These are phyloP conservation scores for Plagodis pulveraria DNA, from an alignment of 2,888 invertebrate genomes.

Conservation along the genomic window DNA sequence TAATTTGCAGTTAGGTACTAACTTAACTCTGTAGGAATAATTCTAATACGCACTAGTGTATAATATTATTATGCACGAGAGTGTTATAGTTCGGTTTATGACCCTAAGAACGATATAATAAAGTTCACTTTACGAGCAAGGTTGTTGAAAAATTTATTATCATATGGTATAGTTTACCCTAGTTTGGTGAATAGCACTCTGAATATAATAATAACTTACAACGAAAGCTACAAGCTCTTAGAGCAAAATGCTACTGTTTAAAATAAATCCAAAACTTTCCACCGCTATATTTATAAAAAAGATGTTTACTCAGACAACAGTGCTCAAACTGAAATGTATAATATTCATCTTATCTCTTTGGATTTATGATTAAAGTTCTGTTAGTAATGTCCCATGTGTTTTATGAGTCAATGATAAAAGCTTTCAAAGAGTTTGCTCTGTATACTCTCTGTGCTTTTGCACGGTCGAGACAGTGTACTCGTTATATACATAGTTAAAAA, in stretches of 20 bases:
- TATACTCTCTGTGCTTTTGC: conserved; percentile 11
- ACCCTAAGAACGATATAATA: no score
- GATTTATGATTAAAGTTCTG: conserved; percentile 41
- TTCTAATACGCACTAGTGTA: no score
- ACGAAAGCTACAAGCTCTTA: neutral
- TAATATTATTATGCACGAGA: no score
- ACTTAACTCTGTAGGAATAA: no score
- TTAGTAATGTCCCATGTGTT: conserved; percentile 55
- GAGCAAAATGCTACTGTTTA: neutral
- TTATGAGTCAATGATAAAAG: conserved; percentile 52
- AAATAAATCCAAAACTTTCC: conserved; percentile 15
- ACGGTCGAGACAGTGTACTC: conserved; percentile 9
- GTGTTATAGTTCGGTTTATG: no score
- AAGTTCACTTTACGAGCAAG: no score
- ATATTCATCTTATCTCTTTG: conserved; percentile 24
- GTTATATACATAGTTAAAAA: conserved; percentile 5
- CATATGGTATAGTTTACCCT: no score
- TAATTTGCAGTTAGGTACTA: no score
- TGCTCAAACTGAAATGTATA: conserved; percentile 28
- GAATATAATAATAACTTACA: neutral
- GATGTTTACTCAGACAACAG: conserved; percentile 26
- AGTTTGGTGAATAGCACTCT: no score
- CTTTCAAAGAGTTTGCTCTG: conserved; percentile 47
- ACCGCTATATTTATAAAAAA: conserved; percentile 9
- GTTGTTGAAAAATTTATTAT: no score